phyloP scores from a whole-genome alignment of 2,888 invertebrate genomes.

The Resseliella maxima region DNA sequence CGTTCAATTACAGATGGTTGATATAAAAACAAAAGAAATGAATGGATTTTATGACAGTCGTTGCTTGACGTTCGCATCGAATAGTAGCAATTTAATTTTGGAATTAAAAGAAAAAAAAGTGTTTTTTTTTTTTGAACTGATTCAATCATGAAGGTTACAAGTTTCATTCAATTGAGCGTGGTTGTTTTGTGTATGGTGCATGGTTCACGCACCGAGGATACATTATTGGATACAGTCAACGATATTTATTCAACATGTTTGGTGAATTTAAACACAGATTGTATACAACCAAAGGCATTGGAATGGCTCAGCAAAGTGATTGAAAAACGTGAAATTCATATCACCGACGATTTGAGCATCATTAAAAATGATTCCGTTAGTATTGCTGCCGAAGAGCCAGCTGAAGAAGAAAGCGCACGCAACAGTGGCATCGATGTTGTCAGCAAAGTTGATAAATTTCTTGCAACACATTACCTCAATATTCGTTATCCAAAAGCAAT shows the following conservation, averaged over 20 bases:
- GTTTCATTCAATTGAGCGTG: constrained; percentile 22
- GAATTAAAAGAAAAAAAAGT: background rate
- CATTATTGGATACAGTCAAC: constrained; percentile 73
- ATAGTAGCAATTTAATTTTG: background rate
- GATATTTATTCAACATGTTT: constrained; percentile 78
- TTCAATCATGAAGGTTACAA: constrained; percentile 19
- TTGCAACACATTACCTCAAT: constrained; percentile 80
- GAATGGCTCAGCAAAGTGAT: constrained; percentile 78
- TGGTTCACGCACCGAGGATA: background rate
- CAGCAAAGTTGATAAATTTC: constrained; percentile 79
- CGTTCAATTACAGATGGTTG: background rate
- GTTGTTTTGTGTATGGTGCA: constrained; percentile 34
- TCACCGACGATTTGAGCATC: constrained; percentile 81
- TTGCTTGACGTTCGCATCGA: background rate
- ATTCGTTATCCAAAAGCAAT: constrained; percentile 77
- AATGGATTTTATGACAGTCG: constrained; percentile 47
- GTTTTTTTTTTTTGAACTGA: background rate
- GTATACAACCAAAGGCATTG: constrained; percentile 82
- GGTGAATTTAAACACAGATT: constrained; percentile 76
- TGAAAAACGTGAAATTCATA: constrained; percentile 76
- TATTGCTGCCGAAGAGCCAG: constrained; percentile 64
- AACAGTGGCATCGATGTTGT: constrained; percentile 72
- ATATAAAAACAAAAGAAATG: constrained; percentile 26
- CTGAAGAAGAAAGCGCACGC: constrained; percentile 60
- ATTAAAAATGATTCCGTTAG: constrained; percentile 72